Base-by-base conservation (phyloP, 1,140 invertebrate genomes). In the Berghia stephanieae region DNA sequence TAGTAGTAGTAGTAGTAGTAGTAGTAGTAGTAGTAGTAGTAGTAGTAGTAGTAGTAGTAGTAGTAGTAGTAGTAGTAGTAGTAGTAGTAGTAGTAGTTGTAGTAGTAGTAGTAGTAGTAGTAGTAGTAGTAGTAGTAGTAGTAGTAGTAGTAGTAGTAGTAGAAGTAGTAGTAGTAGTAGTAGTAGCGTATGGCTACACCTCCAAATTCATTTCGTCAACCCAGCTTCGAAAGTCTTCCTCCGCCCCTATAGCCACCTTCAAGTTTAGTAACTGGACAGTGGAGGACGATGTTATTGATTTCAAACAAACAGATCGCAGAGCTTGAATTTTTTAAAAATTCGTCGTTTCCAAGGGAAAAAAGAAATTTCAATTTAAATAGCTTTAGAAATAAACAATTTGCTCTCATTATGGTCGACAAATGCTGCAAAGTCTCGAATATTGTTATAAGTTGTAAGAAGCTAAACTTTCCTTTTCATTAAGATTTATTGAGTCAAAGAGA, bases 21-120 rank as follows among this genome's bases (percentile, higher is more conserved):
- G n/a, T 73, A 73, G 70, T n/a, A 73, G 44, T 73, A 60, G 70
- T 73, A 73, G 70, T 73, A 73, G 40, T 73, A 21, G 70, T 73
- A 60, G 46, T 73, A 73, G 70, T 60, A 55, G 42, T 55, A 73
- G 70, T 73, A 73, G 70, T 73, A 73, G 44, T 73, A 60, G 68
- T 73, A 73, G 70, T n/a, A 55, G 36, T 21, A 73, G 70, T 73
- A 73, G 34, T 55, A 60, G 70, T 57, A 60, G 44, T 57, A 57
- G 70, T 66, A 66, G 60, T 66, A 66, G 60, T 66, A 66, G 60
- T 66, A 66, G 60, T 31, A 66, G 60, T 66, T 16, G 60, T 66
- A 66, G 60, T 66, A 66, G 60, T 66, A 66, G 60, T 66, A 66
- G 60, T 34, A 66, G 60, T 49, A 49, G 46, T 49, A 49, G 46